Conservation (phyloP, 2,797 vertebrate species). For the Sphenodon punctatus region DNA sequence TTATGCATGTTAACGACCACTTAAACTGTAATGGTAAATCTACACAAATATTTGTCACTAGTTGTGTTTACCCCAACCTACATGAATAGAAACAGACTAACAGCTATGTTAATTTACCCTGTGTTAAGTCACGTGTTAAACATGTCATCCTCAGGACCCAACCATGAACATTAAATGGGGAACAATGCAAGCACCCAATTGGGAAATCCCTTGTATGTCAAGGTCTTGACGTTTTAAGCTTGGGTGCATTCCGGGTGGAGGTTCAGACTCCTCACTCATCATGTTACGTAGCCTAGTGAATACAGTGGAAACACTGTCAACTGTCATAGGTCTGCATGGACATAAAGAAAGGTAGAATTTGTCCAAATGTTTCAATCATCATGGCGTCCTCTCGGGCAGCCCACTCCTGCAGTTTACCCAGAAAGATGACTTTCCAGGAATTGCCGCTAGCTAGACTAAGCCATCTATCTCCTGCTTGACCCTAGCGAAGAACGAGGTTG, state of each 20-base stretch:
- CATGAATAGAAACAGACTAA: neutral
- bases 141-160: neutral
- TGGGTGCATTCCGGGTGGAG: neutral
- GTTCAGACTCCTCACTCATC: neutral
- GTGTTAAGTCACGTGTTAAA: too few species aligned
- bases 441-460: too few species aligned
- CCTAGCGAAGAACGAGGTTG: too few species aligned
- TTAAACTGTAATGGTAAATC: neutral
- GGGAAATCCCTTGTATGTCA: neutral
- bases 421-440: too few species aligned
- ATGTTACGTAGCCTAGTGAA: neutral
- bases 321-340: neutral
- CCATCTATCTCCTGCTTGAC: too few species aligned
- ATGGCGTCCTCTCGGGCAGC: too few species aligned
- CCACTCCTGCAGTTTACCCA: too few species aligned
- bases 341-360: too few species aligned
- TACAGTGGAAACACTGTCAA: neutral
- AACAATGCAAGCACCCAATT: neutral
- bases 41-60: neutral
- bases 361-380: too few species aligned
- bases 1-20: neutral
- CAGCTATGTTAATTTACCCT: neutral
- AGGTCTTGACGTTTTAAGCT: neutral
- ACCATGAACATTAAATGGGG: neutral
- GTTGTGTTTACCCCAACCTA: neutral